Conservation (phyloP, 2,113 vertebrate genomes). For the Brachypodius melanocephalos region DNA sequence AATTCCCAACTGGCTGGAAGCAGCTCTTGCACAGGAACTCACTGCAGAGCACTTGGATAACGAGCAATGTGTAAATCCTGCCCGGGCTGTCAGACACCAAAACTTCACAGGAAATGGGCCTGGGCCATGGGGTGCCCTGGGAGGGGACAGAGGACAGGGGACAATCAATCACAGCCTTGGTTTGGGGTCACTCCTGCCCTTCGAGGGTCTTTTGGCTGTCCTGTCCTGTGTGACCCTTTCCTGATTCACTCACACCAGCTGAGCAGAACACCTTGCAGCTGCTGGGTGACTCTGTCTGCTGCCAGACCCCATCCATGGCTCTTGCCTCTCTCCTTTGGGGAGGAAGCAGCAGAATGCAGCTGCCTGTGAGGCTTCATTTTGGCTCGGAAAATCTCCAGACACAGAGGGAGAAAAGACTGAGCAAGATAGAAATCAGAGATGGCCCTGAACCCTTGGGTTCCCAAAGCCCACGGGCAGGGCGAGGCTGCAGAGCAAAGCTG, state of each 20-base stretch:
- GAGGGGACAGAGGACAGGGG: neutral
- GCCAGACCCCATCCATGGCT: neutral
- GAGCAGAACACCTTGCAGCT: neutral
- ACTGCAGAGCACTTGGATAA: neutral
- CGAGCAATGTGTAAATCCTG: neutral
- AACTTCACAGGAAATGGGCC: neutral
- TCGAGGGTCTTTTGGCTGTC: neutral
- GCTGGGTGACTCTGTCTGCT: neutral
- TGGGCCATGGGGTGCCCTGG: fast-evolving
- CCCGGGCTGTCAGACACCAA: neutral
- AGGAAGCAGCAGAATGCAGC: neutral
- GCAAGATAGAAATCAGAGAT: neutral
- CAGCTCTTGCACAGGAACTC: neutral
- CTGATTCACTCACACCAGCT: neutral
- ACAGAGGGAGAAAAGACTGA: neutral
- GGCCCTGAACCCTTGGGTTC: neutral
- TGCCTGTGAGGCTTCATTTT: neutral
- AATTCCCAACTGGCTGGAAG: neutral
- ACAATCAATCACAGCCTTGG: neutral
- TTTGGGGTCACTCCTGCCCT: neutral
- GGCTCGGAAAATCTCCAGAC: neutral
- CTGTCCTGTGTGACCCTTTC: neutral
- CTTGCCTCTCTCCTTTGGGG: neutral
- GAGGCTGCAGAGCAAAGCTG: neutral
- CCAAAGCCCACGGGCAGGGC: neutral